Conservation (phyloP, 2,888 invertebrate species). For the Philhelius pedissequus region DNA sequence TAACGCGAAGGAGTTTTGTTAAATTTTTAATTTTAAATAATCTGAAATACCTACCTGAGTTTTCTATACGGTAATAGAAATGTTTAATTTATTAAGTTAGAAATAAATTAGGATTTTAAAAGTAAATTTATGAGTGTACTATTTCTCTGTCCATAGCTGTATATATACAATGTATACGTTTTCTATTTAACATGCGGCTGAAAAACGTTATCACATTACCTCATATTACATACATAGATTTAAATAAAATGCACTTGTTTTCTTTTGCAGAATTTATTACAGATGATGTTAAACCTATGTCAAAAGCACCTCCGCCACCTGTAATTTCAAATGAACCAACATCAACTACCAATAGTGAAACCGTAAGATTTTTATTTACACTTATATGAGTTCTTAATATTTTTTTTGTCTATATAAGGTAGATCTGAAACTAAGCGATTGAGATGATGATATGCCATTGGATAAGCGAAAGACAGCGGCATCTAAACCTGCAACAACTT, state of each 20-base stretch:
- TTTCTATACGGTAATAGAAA: too few species aligned
- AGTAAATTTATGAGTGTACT: too few species aligned
- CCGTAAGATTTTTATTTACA: conserved; percentile 72
- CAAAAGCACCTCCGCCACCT: conserved; percentile 71
- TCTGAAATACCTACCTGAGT: too few species aligned
- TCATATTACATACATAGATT: too few species aligned
- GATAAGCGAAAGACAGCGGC: conserved; percentile 80
- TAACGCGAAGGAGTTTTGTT: too few species aligned
- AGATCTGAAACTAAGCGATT: conserved; percentile 87
- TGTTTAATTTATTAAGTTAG: too few species aligned
- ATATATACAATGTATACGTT: too few species aligned
- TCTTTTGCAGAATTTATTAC: conserved; percentile 73
- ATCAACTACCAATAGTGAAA: conserved; percentile 78
- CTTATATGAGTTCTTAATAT: background rate
- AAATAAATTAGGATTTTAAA: too few species aligned
- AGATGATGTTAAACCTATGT: conserved; percentile 75
- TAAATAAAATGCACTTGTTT: background rate
- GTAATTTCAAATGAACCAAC: conserved; percentile 76
- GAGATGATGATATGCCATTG: conserved; percentile 85
- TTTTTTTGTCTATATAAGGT: conserved; percentile 76
- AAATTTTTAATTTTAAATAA: too few species aligned
- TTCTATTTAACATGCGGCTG: too few species aligned
- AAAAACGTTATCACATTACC: too few species aligned
- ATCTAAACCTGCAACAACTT: conserved; percentile 73
- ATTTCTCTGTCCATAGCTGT: too few species aligned